Evolutionary conservation across 2,888 invertebrate genomes (phyloP), one percentile per base, ranked within the genome.

Genomic region (Lasius fuliginosus): DNA sequence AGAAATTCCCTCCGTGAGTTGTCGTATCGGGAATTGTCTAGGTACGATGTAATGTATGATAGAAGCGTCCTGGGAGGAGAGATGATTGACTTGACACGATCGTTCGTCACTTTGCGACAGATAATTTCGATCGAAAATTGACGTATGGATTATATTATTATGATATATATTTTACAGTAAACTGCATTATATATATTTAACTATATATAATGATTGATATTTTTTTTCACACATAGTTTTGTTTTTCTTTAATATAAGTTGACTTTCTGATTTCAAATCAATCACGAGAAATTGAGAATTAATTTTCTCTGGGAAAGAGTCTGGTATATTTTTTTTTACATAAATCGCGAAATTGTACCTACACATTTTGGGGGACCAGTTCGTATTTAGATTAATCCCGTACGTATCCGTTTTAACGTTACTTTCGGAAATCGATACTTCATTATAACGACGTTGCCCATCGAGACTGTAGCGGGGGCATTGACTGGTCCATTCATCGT

Each of bases 391-490:
- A 65, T 65, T 62, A 64, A 76, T 67, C 12, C 65, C 18, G 3
- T n/a, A 73, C 36, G 36, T 36, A 27, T 27, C 11, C 46, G 64
- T n/a, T 65, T 30, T 27, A 27, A 27, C 27, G 40, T 76, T 76
- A 42, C 56, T 68, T 77, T 87, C 46, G 67, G 8, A 73, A 75
- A 84, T 88, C 62, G 83, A 79, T 76, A 33, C 36, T 60, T 33
- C 76, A 62, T 82, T 83, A 62, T 40, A 33, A 8, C 60, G 83
- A 81, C 23, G 69, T 76, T 81, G 46, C 65, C 56, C 76, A 36
- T 30, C 36, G 27, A 18, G 27, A 6, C 49, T 15, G 62, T 12
- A 69, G 76, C 67, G 69, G 56, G 56, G 60, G 67, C 68, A 67
- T n/a, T 65, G 75, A 56, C 62, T 68, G 82, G 60, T 67, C 73